Base-by-base conservation (phyloP, 2,888 invertebrate genomes). In the Ochropacha duplaris region DNA sequence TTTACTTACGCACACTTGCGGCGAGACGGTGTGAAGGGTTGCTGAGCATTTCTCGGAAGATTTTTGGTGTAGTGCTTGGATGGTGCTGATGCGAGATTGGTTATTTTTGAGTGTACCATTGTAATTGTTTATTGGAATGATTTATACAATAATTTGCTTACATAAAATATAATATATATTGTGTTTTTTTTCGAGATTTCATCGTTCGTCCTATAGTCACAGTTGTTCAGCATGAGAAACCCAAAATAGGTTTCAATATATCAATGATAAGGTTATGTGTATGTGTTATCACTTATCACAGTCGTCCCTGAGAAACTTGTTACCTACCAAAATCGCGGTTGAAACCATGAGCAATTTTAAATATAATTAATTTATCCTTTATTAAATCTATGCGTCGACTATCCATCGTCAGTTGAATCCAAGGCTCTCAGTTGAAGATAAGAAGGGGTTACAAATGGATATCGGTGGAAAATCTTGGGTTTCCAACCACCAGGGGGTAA, bases 401-500 rank as follows among this genome's bases (percentile, higher is more conserved):
- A 67, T 69, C 67, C 67, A 62, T 49, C 51, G 11, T 6, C 51
- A 28, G 49, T 19, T 16, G 26, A 24, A 56, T 64, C 67, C 24
- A 60, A 49, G 61, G 54, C 58, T 49, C 31, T 31, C 31, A 52
- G 34, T 54, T 60, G 57, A 62, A 64, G 86, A 88, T 82, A 44
- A 19, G 44, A 86, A 83, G 81, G 87, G 78, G 77, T 81, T 81
- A 77, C 76, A 64, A 66, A 72, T 69, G 68, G 76, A 71, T 83
- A 86, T 85, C 84, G 76, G 70, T 71, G 72, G 26, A 22, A 31
- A 52, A 52, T 52, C 52, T 52, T 11, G 24, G 84, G 85, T 86
- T 87, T 86, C 76, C 77, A 66, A 73, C 79, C 81, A 86, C 81
- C 79, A 84, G 78, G 85, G 36, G 85, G 76, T 50, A 76, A 79